Conservation (phyloP, 2,888 invertebrate genomes). For the Andrena bucephala region DNA sequence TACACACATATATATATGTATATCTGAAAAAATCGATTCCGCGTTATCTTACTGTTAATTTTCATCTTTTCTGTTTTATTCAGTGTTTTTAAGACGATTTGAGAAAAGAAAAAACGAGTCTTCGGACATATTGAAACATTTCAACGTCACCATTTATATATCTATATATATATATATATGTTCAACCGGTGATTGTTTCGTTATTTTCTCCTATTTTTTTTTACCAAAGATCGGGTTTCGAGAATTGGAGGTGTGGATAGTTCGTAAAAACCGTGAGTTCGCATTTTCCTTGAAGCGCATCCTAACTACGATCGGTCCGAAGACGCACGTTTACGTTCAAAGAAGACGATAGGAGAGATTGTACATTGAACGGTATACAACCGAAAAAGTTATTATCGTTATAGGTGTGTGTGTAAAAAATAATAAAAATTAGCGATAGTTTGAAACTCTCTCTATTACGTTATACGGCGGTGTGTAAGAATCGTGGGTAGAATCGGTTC, state of each 20-base stretch:
- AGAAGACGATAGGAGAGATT: conserved; percentile 76
- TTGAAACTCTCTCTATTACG: conserved; percentile 73
- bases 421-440: conserved; percentile 82
- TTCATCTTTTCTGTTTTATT: conserved; percentile 9
- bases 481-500: conserved; percentile 59
- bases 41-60: conserved; percentile 6
- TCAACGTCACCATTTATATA: background rate
- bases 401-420: conserved; percentile 82
- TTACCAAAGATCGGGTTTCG: conserved; percentile 31
- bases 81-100: conserved; percentile 24
- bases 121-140: conserved; percentile 45
- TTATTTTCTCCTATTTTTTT: conserved; percentile 3
- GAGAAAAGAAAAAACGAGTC: conserved; percentile 45
- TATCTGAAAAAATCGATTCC: conserved; percentile 29
- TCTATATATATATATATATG: conserved; percentile 30
- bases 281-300: conserved; percentile 76
- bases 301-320: conserved; percentile 70
- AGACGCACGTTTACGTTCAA: conserved; percentile 73
- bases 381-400: conserved; percentile 72
- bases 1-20: conserved; percentile 18
- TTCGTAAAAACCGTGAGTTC: conserved; percentile 34
- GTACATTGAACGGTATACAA: conserved; percentile 80
- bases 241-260: background rate
- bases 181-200: conserved; percentile 6
- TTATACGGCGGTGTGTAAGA: conserved; percentile 69